These are phyloP conservation scores for Sinella curviseta DNA, from an alignment of 1,140 invertebrate species.

Conservation along the genomic window DNA sequence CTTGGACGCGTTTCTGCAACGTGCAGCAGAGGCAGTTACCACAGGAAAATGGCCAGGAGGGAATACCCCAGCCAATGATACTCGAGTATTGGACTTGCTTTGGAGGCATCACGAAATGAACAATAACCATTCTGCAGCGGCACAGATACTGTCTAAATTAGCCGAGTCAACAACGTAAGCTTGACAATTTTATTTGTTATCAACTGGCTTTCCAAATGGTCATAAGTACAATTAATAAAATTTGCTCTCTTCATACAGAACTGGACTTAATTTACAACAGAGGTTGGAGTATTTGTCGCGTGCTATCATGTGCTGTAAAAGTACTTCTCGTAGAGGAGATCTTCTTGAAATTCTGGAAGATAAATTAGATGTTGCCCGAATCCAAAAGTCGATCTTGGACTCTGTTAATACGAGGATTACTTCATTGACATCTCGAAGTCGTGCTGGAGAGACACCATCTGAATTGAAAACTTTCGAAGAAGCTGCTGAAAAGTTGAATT, in stretches of 20 bases:
- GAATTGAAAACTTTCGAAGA: constrained; percentile 54
- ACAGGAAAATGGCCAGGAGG: constrained; percentile 41
- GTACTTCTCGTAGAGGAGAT: constrained; percentile 73
- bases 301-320: constrained; percentile 92
- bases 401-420: constrained; percentile 30
- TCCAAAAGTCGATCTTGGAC: constrained; percentile 65
- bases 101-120: constrained; percentile 96
- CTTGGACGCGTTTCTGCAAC: constrained; percentile 52
- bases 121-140: constrained; percentile 88
- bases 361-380: constrained; percentile 81
- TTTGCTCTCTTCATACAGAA: constrained; percentile 56
- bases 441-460: constrained; percentile 61
- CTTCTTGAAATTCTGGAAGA: constrained; percentile 91
- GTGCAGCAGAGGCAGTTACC: constrained; percentile 48
- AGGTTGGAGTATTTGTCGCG: constrained; percentile 87
- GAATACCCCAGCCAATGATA: constrained; percentile 49
- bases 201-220: not conserved
- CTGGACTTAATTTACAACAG: constrained; percentile 61
- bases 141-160: constrained; percentile 82
- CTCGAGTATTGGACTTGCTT: constrained; percentile 76
- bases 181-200: not conserved
- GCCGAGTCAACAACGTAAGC: constrained; percentile 76
- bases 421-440: constrained; percentile 62
- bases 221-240: constrained; percentile 4
- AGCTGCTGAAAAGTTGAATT: constrained; percentile 58